Percentiles rank a stretch among this genome's conserved stretches.
These are phyloP conservation scores for Dysmachus trigonus DNA, from an alignment of 2,888 invertebrate genomes.

Conservation along the genomic window DNA sequence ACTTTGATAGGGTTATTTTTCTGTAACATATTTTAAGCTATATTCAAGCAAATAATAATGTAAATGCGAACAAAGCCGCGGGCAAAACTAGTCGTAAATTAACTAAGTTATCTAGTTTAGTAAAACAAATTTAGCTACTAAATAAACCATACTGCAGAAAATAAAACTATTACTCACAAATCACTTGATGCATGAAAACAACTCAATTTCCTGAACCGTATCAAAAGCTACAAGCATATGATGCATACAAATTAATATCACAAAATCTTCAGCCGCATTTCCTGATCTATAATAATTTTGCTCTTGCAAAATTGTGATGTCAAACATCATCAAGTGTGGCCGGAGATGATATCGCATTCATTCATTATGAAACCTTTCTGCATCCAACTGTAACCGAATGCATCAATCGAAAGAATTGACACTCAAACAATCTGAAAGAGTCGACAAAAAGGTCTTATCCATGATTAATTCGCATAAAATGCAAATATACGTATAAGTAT, in stretches of 20 bases:
- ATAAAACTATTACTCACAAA: neutral
- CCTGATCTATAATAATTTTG: conserved; percentile 15
- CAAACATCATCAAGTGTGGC: neutral
- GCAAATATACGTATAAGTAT: neutral
- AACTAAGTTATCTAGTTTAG: too few species aligned
- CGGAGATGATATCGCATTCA: neutral
- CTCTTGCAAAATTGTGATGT: neutral
- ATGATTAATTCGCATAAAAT: conserved; percentile 19
- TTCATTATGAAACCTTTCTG: conserved; percentile 19
- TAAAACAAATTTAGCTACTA: too few species aligned
- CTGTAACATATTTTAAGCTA: too few species aligned
- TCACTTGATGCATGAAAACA: neutral
- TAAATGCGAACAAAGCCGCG: too few species aligned
- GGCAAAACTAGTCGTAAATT: too few species aligned
- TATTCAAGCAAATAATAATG: too few species aligned
- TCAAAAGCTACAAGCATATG: neutral
- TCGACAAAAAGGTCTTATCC: conserved; percentile 6
- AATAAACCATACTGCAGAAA: neutral
- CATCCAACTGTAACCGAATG: conserved; percentile 36
- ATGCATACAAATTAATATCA: neutral
- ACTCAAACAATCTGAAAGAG: neutral
- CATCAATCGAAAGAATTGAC: conserved; percentile 25
- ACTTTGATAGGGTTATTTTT: too few species aligned
- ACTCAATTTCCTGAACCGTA: neutral
- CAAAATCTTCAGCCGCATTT: neutral